Base-by-base conservation (phyloP, 2,797 vertebrate species). In the Acomys russatus region DNA sequence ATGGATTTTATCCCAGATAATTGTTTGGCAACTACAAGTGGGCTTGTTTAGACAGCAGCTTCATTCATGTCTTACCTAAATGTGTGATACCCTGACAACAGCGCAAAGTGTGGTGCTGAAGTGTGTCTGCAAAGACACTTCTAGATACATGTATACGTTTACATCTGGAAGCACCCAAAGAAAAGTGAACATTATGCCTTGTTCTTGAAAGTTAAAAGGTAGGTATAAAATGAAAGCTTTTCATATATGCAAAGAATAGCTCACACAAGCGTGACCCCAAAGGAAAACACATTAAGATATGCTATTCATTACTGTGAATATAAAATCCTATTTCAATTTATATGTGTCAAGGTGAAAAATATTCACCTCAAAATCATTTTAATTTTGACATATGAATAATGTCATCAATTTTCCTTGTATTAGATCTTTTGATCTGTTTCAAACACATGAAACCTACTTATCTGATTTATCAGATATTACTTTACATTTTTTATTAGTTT, bases 301-400 rank as follows among this genome's bases (percentile, higher is more conserved):
- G 28, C 44, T 90, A 61, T 80, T 89, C 49, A 74, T 74, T 70
- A 78, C 4, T 74, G 7, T 78, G 20, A 89, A 89, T 86, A 44
- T 54, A 12, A 89, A 92, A 85, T 56, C 51, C 1, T 89, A 20
- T 74, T 94, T 70, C 15, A 85, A 71, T 70, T 78, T 87, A 44
- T 83, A 90, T 73, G 6, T 70, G 59, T 64, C 44, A 77, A 88
- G 79, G 3, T 79, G 49, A 94, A 96, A 95, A 92, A 51, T 86
- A 63, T 38, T 82, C 35, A 70, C 35, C 20, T 88, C 30, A 87
- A 88, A 80, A 0, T 14, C 25, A 88, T 25, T 88, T 94, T 94
- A 18, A 61, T 76, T 94, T 89, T 95, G 44, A 91, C 61, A 56
- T 66, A 78, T 96, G 15, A 94, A 66, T 64, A 59, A 86, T 86